phyloP scores from a whole-genome alignment of 2,888 invertebrate species.

The Octonoba sinensis region DNA sequence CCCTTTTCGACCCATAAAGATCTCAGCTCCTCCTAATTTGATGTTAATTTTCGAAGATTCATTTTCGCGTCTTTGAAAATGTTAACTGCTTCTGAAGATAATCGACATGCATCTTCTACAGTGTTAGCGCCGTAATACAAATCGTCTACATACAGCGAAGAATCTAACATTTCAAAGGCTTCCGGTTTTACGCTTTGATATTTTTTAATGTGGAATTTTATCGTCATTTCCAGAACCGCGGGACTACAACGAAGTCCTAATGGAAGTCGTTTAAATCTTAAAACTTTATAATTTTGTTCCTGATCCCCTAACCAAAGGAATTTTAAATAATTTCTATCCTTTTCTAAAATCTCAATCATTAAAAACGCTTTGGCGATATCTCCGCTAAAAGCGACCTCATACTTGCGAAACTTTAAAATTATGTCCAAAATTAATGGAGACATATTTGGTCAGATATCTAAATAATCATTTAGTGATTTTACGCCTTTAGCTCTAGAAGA shows the following conservation, averaged over 20 bases:
- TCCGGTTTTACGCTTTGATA: neutral
- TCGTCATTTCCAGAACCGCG: neutral
- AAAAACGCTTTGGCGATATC: constrained; percentile 2
- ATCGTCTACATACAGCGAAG: constrained; percentile 2
- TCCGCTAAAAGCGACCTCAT: too few species aligned
- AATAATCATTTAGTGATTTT: neutral
- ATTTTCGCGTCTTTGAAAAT: neutral
- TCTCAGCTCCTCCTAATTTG: neutral
- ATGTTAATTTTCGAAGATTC: neutral
- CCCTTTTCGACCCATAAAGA: neutral
- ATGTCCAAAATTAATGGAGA: neutral
- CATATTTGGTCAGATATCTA: neutral
- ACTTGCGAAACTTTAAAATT: too few species aligned
- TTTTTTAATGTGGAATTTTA: neutral
- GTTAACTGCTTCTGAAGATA: neutral
- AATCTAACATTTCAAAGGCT: neutral
- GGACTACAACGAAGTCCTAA: too few species aligned
- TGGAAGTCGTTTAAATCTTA: neutral
- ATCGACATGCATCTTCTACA: neutral
- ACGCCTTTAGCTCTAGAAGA: too few species aligned
- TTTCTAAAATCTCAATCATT: constrained; percentile 5
- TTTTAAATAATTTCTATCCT: neutral
- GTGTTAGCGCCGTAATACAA: neutral
- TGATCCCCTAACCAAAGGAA: too few species aligned
- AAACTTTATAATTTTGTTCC: neutral